Percentiles rank a stretch among this genome's conserved stretches.
phyloP scores from a whole-genome alignment of 2,888 invertebrate species.

The Drosophila formosana region DNA sequence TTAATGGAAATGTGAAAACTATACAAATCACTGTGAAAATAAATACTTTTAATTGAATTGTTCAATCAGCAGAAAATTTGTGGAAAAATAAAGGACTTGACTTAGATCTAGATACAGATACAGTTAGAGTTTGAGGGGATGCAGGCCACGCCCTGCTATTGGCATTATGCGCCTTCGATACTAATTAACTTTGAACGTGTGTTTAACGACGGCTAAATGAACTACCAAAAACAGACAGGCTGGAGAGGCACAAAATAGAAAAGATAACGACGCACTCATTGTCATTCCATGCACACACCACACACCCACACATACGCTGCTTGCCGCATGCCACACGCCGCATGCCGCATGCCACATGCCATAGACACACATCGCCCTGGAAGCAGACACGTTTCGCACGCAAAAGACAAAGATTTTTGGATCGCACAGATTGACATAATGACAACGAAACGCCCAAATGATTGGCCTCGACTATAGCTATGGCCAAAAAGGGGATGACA shows the following conservation, averaged over 20 bases:
- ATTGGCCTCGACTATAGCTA: constrained; percentile 64
- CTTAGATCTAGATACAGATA: not conserved
- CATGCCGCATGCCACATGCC: constrained; percentile 7
- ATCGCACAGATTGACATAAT: constrained; percentile 74
- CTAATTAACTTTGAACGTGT: constrained; percentile 74
- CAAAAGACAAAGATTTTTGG: constrained; percentile 55
- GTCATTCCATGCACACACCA: constrained; percentile 60
- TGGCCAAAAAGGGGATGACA: not conserved
- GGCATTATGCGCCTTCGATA: constrained; percentile 19
- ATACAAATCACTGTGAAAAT: constrained; percentile 33
- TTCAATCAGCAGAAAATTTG: not conserved
- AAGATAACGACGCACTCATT: constrained; percentile 71
- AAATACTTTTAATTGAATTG: constrained; percentile 31
- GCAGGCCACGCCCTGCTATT: constrained; percentile 18
- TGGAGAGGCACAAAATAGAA: constrained; percentile 48
- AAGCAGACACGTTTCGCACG: constrained; percentile 50
- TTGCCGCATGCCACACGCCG: constrained; percentile 25
- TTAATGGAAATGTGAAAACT: constrained; percentile 48
- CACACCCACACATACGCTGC: constrained; percentile 5
- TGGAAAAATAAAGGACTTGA: not conserved
- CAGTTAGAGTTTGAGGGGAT: not conserved
- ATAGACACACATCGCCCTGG: constrained; percentile 13
- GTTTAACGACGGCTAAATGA: constrained; percentile 76
- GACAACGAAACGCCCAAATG: constrained; percentile 78
- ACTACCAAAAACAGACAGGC: constrained; percentile 71